Evolutionary conservation across 2,113 vertebrate species (phyloP), one percentile per base, ranked within the genome.

Genomic region (Gymnogyps californianus): DNA sequence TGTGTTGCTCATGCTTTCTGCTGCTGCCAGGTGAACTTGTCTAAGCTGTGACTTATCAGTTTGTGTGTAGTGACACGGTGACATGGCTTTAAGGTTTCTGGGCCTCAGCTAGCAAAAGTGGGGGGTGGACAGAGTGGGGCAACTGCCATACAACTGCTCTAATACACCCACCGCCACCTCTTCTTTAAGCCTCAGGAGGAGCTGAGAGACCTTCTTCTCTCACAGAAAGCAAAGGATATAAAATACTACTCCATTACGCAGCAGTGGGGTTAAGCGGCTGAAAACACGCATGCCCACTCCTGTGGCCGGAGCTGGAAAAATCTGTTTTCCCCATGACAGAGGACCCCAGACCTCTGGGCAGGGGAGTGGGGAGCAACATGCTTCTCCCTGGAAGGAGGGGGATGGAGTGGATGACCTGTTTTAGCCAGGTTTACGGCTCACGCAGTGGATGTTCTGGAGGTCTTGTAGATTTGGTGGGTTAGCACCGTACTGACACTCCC

Each of bases 101-200:
- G 17, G 26, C 10, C 64, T 62, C 75, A 85, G 58, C 21, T 52
- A 69, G 52, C 18, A 29, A 34, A 67, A 66, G 21, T 3, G 1
- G 4, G 11, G n/a, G 5, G 8, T 15, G 19, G 36, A 52, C 54
- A 46, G 26, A 62, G 42, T 18, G 7, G 21, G 22, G 24, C 16
- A 81, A 55, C 18, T 46, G 36, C 20, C 36, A n/a, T 14, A 34
- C 36, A 69, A n/a, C 6, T 19, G 38, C n/a, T n/a, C 32, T 13
- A 12, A 61, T 11, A 55, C 7, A 8, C 26, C 19, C 12, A 6
- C 5, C 0, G 1, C 11, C 32, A 46, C 26, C 25, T 61, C 46
- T 22, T 64, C 83, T 51, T 69, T 42, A 64, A 61, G 47, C 18
- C 44, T 38, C 44, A 18, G 40, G n/a, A 88, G 17, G 36, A 71